Conservation (phyloP, 2,797 vertebrate genomes). For the Gymnoscopelus microlampas region DNA sequence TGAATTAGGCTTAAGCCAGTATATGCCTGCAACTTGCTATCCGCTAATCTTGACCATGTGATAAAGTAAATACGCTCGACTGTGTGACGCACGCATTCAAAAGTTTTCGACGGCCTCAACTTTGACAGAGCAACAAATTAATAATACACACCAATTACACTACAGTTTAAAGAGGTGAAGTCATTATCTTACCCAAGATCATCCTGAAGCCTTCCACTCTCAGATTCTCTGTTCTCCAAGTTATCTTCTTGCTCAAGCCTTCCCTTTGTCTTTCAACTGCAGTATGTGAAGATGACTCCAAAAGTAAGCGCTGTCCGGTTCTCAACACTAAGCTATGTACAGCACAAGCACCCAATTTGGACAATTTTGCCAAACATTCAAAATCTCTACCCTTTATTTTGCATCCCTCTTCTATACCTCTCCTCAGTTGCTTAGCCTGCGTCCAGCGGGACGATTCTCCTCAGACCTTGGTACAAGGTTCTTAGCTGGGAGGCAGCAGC, state of each 20-base stretch:
- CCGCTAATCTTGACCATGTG: neutral
- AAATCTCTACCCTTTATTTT: conserved; percentile 44
- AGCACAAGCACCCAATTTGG: conserved; percentile 12
- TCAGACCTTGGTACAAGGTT: conserved; percentile 40
- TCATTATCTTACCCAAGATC: conserved; percentile 74
- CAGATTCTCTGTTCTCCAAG: conserved; percentile 50
- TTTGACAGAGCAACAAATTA: conserved; percentile 1
- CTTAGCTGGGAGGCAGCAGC: conserved; percentile 15
- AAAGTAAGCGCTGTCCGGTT: conserved; percentile 40
- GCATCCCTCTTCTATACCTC: conserved; percentile 32
- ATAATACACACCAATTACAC: conserved; percentile 32
- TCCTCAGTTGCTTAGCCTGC: conserved; percentile 4
- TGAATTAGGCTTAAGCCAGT: no score
- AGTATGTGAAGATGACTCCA: conserved; percentile 34
- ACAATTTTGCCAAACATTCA: conserved; percentile 44
- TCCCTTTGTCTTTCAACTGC: conserved; percentile 34
- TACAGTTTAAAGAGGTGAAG: conserved; percentile 20
- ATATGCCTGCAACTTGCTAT: no score
- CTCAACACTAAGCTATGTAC: conserved; percentile 42
- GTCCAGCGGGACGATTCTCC: conserved; percentile 41
- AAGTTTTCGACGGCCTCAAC: conserved; percentile 47
- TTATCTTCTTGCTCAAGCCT: conserved; percentile 43
- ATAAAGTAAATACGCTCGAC: neutral
- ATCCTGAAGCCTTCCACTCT: conserved; percentile 73
- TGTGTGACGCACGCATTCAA: conserved; percentile 16